Percentiles rank a stretch among this genome's conserved stretches.
phyloP scores from a whole-genome alignment of 2,888 invertebrate genomes.

The Leucophora obtusa region DNA sequence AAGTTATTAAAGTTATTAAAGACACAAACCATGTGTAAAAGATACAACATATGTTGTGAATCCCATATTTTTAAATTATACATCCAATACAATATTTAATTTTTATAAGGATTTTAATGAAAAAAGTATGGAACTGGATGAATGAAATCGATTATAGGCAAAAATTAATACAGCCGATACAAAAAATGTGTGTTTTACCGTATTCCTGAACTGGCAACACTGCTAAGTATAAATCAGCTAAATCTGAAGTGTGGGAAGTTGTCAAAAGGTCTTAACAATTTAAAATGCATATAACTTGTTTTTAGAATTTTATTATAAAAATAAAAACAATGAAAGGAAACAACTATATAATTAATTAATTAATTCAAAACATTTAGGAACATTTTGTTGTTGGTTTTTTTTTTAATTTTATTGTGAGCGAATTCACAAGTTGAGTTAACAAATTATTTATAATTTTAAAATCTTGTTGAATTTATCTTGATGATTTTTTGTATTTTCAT shows the following conservation, averaged over 20 bases:
- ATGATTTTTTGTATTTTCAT: neutral
- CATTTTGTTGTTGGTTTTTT: neutral
- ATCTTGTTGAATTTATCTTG: neutral
- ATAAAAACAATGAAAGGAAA: neutral
- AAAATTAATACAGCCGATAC: too few relatives aligned
- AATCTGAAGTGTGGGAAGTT: neutral
- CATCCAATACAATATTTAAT: too few relatives aligned
- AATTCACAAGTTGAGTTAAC: neutral
- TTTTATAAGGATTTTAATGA: too few relatives aligned
- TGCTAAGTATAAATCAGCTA: too few relatives aligned
- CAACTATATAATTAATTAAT: neutral
- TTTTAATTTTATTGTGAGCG: neutral
- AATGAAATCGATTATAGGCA: too few relatives aligned
- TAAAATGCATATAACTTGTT: neutral
- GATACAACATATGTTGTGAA: too few relatives aligned
- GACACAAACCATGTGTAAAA: too few relatives aligned
- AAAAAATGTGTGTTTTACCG: too few relatives aligned
- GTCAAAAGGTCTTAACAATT: neutral
- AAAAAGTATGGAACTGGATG: too few relatives aligned
- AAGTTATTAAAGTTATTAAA: too few relatives aligned
- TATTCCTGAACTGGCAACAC: too few relatives aligned
- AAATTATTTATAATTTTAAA: neutral
- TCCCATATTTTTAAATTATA: too few relatives aligned
- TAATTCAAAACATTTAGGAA: neutral
- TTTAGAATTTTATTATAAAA: neutral